Evolutionary conservation across 2,797 vertebrate genomes (phyloP).

Genomic region (Anguilla obscura): DNA sequence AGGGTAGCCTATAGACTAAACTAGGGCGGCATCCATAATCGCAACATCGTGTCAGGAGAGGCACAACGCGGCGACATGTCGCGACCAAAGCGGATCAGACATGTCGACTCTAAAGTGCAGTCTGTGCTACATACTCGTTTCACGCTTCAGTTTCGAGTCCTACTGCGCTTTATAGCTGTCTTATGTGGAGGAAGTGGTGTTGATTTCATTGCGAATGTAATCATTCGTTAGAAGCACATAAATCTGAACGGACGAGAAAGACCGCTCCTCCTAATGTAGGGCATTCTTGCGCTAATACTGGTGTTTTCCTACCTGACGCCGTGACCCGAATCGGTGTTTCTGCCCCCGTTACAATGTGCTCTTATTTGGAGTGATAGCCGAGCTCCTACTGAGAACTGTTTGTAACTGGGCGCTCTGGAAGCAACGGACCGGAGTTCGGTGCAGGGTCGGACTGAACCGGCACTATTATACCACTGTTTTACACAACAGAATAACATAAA

Average conservation of each 20-base stretch:
- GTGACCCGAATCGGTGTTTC: conserved; percentile 60
- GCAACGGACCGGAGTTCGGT: conserved; percentile 53
- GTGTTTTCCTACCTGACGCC: conserved; percentile 48
- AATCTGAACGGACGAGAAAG: neutral
- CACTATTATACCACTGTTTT: conserved; percentile 6
- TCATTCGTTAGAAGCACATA: neutral
- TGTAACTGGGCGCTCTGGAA: conserved; percentile 55
- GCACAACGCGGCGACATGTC: conserved; percentile 13
- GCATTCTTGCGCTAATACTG: neutral
- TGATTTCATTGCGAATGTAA: neutral
- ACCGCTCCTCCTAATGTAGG: conserved; percentile 3
- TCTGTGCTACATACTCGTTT: conserved; percentile 33
- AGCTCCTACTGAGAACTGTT: conserved; percentile 63
- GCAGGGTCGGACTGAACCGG: neutral
- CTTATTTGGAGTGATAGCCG: conserved; percentile 62
- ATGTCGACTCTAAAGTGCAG: conserved; percentile 42
- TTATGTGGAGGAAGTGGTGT: neutral
- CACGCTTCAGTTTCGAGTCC: neutral
- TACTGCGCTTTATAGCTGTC: neutral
- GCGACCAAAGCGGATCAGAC: conserved; percentile 12
- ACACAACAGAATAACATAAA: neutral
- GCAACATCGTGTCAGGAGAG: conserved; percentile 6
- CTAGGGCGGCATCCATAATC: neutral
- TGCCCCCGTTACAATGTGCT: conserved; percentile 57
- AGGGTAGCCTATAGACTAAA: neutral